phyloP scores from a whole-genome alignment of 1,140 invertebrate species.

The Prorops nasuta region DNA sequence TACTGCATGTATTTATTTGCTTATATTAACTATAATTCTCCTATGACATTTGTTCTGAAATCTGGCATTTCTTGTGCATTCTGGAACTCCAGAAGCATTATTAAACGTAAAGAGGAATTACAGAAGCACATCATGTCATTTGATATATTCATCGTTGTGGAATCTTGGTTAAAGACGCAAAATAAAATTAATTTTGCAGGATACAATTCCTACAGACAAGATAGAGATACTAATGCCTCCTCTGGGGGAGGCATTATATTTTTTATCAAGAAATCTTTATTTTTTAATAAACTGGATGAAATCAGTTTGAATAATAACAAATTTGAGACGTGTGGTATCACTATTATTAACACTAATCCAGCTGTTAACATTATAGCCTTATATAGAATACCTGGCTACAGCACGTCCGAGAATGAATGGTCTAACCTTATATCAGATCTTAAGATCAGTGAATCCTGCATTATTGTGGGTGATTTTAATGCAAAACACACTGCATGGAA shows the following conservation, averaged over 20 bases:
- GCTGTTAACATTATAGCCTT: neutral
- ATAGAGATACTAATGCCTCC: neutral
- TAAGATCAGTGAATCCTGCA: neutral
- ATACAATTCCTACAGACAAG: conserved; percentile 3
- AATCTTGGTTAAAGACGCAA: conserved; percentile 3
- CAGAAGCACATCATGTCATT: neutral
- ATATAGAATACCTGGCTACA: conserved; percentile 4
- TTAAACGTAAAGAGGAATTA: neutral
- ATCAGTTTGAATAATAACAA: neutral
- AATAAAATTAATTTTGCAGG: neutral
- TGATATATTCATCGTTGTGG: conserved; percentile 6
- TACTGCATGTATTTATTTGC: no score
- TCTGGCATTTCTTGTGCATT: no score
- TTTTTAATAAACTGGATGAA: neutral
- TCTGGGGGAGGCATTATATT: conserved; percentile 11
- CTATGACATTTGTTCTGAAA: no score
- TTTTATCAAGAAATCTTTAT: conserved; percentile 4
- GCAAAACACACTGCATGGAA: conserved; percentile 10
- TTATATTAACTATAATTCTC: no score
- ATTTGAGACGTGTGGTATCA: neutral
- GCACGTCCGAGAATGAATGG: neutral
- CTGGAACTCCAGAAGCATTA: conserved; percentile 12
- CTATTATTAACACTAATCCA: neutral
- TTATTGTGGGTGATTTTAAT: conserved; percentile 15
- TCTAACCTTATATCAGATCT: neutral